A percentile compares a stretch with the other conserved stretches of the same genome.
These are phyloP conservation scores for Lampris incognitus DNA, from an alignment of 2,113 vertebrate genomes.

Conservation along the genomic window DNA sequence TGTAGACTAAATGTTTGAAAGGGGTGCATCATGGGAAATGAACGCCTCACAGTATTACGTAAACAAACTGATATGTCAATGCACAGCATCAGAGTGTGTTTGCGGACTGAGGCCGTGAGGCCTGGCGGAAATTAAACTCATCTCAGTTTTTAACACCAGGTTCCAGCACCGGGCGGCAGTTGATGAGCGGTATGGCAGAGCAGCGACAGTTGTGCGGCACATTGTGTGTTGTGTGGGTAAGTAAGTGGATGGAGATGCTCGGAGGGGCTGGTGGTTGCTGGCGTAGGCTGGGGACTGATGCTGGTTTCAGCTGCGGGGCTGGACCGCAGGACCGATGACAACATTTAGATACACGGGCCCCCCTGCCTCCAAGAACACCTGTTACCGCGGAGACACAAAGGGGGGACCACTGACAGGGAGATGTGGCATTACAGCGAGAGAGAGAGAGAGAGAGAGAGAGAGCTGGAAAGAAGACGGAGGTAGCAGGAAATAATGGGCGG, in stretches of 20 bases:
- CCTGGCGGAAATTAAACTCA: no score
- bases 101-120: no score
- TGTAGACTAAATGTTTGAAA: no score
- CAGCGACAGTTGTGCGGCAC: not conserved
- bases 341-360: constrained; percentile 69
- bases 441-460: constrained; percentile 33
- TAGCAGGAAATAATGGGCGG: no score
- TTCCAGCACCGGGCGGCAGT: no score
- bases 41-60: no score
- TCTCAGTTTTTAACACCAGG: no score
- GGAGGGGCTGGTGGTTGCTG: constrained; percentile 13
- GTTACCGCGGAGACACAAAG: constrained; percentile 64
- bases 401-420: not conserved
- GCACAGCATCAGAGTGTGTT: no score
- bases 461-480: constrained; percentile 28
- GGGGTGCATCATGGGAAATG: no score
- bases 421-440: not conserved
- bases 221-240: constrained; percentile 21
- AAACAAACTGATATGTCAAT: no score
- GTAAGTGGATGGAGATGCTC: constrained; percentile 21
- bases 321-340: constrained; percentile 68
- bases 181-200: no score
- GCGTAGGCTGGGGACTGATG: constrained; percentile 49
- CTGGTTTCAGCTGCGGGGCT: constrained; percentile 68
- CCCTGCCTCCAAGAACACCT: constrained; percentile 68